Evolutionary conservation across 2,888 invertebrate genomes (phyloP).

Genomic region (Gastrophysa polygoni): DNA sequence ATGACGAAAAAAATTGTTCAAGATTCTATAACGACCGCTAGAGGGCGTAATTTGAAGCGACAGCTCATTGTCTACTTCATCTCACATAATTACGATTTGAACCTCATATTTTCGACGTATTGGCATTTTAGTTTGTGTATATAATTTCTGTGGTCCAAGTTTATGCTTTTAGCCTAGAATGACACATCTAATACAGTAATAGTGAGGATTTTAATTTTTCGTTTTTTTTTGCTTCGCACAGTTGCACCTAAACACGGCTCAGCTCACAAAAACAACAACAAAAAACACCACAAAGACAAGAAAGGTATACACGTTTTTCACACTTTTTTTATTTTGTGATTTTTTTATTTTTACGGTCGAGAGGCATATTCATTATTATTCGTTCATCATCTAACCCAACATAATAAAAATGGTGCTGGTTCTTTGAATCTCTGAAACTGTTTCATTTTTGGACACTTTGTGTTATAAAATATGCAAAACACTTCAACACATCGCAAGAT

Average conservation of each 20-base stretch:
- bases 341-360: slow-evolving; percentile 7
- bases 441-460: too few species aligned
- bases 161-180: slow-evolving; percentile 24
- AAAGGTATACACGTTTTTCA: slow-evolving; percentile 41
- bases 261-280: slow-evolving; percentile 46
- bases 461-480: too few species aligned
- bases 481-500: too few species aligned
- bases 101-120: too few species aligned
- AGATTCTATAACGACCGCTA: too few species aligned
- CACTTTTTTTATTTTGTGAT: slow-evolving; percentile 9
- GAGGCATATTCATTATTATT: not conserved
- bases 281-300: slow-evolving; percentile 48
- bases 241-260: slow-evolving; percentile 46
- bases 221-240: slow-evolving; percentile 41
- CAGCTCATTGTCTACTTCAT: too few species aligned
- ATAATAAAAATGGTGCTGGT: not conserved
- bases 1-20: too few species aligned
- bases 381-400: not conserved
- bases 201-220: slow-evolving; percentile 29
- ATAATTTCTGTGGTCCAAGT: too few species aligned
- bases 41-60: too few species aligned
- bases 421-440: too few species aligned
- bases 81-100: too few species aligned
- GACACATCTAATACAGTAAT: slow-evolving; percentile 13
- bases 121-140: too few species aligned